Conservation (phyloP, 2,888 invertebrate genomes). For the Apamea crenata region DNA sequence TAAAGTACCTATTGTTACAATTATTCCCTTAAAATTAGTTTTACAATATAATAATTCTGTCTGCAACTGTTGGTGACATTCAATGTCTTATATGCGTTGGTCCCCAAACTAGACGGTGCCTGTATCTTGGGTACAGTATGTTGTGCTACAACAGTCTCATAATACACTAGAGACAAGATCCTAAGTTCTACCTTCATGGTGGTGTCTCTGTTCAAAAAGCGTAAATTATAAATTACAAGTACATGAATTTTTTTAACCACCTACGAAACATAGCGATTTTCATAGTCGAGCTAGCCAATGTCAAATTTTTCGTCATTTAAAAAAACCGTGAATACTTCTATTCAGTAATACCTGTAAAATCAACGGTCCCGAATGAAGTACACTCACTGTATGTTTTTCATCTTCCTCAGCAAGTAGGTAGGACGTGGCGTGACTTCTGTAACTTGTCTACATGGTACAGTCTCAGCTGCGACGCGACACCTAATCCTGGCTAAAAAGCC, state of each 20-base stretch:
- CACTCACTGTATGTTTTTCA: background rate
- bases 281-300: background rate
- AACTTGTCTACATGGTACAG: background rate
- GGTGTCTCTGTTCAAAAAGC: background rate
- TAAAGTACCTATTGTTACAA: too few species aligned
- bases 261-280: background rate
- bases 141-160: background rate
- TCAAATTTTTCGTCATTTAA: background rate
- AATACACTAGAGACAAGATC: background rate
- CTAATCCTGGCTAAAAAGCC: constrained; percentile 67
- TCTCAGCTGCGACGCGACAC: constrained; percentile 61
- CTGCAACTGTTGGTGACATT: too few species aligned
- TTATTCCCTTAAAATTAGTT: too few species aligned
- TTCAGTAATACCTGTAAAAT: background rate
- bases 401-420: background rate
- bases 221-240: background rate
- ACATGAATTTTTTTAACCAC: background rate
- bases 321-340: background rate
- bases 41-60: background rate
- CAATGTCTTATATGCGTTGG: too few species aligned
- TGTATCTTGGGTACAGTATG: too few species aligned
- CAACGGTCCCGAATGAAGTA: background rate
- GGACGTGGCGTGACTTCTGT: constrained; percentile 20
- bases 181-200: background rate
- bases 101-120: too few species aligned